A percentile compares a stretch with the other conserved stretches of the same genome.
Evolutionary conservation across 2,888 invertebrate species (phyloP).

Genomic region (Apotomis betuletana): DNA sequence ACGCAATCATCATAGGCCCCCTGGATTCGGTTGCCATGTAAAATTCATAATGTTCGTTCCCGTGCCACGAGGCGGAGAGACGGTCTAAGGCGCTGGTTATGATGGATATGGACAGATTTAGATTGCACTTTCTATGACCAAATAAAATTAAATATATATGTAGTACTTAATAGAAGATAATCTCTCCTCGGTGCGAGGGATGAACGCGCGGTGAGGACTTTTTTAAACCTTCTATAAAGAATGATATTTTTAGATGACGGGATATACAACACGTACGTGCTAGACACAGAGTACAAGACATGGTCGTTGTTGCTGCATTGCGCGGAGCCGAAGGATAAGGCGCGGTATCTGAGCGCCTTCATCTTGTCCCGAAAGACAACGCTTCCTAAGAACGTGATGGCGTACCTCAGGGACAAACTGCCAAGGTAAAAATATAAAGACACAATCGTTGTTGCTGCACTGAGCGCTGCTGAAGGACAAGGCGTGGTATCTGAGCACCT

Average conservation of each 20-base stretch:
- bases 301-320: conserved; percentile 94
- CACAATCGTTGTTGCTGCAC: conserved; percentile 92
- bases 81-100: too few species aligned
- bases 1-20: too few species aligned
- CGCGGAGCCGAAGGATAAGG: conserved; percentile 90
- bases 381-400: conserved; percentile 86
- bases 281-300: conserved; percentile 92
- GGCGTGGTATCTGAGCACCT: conserved; percentile 91
- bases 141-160: too few species aligned
- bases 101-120: too few species aligned
- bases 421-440: conserved; percentile 81
- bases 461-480: conserved; percentile 90
- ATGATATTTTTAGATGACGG: conserved; percentile 89
- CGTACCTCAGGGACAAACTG: conserved; percentile 89
- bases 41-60: too few species aligned
- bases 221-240: not conserved
- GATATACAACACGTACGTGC: conserved; percentile 93
- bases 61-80: too few species aligned
- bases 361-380: conserved; percentile 86
- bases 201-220: too few species aligned
- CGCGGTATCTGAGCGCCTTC: conserved; percentile 92
- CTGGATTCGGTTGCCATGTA: too few species aligned
- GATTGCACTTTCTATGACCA: too few species aligned
- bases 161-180: too few species aligned
- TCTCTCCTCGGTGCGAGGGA: too few species aligned